phyloP scores from a whole-genome alignment of 2,797 vertebrate species.

The Gephyroberyx darwinii region DNA sequence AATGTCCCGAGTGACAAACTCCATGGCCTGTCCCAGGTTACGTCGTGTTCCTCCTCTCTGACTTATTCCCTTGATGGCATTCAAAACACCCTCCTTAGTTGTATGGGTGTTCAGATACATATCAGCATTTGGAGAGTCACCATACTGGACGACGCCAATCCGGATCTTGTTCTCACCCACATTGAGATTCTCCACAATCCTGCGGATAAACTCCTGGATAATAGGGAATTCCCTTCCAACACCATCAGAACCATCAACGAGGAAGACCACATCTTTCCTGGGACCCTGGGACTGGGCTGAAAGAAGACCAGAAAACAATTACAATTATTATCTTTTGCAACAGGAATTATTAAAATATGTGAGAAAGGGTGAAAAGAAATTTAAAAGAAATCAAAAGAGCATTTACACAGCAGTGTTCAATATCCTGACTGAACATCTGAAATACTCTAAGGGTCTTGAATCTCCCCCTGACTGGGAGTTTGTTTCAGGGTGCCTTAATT shows the following conservation, averaged over 20 bases:
- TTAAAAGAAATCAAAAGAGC: not conserved
- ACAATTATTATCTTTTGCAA: constrained; percentile 10
- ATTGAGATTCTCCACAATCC: constrained; percentile 87
- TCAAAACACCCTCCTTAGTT: constrained; percentile 86
- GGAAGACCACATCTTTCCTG: constrained; percentile 92
- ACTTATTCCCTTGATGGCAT: constrained; percentile 77
- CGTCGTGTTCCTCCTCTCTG: constrained; percentile 85
- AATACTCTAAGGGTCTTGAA: not conserved
- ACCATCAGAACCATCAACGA: constrained; percentile 91
- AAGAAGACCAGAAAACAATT: constrained; percentile 46
- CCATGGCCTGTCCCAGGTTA: constrained; percentile 89
- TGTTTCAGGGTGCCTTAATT: not conserved
- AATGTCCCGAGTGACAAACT: constrained; percentile 84
- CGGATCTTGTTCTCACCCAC: constrained; percentile 88
- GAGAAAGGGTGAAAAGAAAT: not conserved
- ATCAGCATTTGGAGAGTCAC: constrained; percentile 82
- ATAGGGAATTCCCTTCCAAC: constrained; percentile 87
- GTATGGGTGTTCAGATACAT: constrained; percentile 88
- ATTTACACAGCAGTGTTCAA: not conserved
- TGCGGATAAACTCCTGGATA: constrained; percentile 88
- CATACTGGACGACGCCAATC: constrained; percentile 90
- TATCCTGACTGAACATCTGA: constrained; percentile 1
- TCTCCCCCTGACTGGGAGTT: constrained; percentile 2
- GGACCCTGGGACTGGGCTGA: constrained; percentile 74
- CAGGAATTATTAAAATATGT: not conserved